Conservation (phyloP, 2,888 invertebrate species). For the Theristus sp. region DNA sequence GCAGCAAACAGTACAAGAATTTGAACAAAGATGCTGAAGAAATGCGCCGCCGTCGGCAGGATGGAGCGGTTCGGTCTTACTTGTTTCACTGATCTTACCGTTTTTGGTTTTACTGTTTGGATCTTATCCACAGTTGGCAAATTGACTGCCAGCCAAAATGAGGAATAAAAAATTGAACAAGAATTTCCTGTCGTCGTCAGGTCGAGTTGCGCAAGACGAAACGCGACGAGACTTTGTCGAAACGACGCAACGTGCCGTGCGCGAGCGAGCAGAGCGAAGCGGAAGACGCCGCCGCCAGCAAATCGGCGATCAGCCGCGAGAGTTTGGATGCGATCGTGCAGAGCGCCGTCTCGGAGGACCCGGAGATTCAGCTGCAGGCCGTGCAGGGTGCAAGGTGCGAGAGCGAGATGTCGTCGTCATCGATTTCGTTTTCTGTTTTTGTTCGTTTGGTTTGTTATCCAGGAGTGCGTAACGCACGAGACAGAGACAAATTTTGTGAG, state of each 20-base stretch:
- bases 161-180: neutral
- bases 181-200: conserved; percentile 38
- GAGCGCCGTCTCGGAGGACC: conserved; percentile 58
- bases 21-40: conserved; percentile 96
- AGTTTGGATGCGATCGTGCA: conserved; percentile 57
- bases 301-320: neutral
- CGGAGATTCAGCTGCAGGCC: conserved; percentile 62
- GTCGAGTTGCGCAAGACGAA: conserved; percentile 93
- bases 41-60: conserved; percentile 86
- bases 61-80: conserved; percentile 66
- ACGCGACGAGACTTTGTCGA: conserved; percentile 83
- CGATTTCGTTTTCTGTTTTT: no score
- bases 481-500: no score
- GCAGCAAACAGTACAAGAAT: conserved; percentile 56
- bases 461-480: no score
- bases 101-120: no score
- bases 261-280: conserved; percentile 8
- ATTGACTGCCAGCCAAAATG: neutral
- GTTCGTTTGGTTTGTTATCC: no score
- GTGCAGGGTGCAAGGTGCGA: conserved; percentile 66
- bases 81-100: neutral
- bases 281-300: conserved; percentile 11
- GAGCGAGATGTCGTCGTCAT: no score
- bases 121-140: no score
- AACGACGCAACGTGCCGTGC: conserved; percentile 69